These are phyloP conservation scores for Anarsia innoxiella DNA, from an alignment of 2,888 invertebrate genomes.

Conservation along the genomic window DNA sequence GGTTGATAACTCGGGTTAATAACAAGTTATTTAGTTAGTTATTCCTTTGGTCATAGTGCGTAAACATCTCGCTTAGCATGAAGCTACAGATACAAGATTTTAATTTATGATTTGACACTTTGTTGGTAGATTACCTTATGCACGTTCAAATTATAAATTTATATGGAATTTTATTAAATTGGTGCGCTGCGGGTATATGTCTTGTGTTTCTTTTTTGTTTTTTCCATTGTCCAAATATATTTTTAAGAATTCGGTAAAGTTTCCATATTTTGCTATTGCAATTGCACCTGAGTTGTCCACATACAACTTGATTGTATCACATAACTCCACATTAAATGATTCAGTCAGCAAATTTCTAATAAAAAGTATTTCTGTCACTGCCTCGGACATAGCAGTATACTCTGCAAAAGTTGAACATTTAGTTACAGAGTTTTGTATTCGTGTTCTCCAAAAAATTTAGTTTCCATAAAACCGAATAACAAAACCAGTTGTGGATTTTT, in stretches of 20 bases:
- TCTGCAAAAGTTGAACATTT: constrained; percentile 27
- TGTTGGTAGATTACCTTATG: no score
- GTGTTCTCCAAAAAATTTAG: constrained; percentile 31
- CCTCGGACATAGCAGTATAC: constrained; percentile 26
- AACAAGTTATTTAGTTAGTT: no score
- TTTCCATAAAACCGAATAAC: constrained; percentile 34
- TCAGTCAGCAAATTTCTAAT: constrained; percentile 19
- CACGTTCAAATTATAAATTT: no score
- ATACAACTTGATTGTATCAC: constrained; percentile 25
- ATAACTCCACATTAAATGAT: constrained; percentile 18
- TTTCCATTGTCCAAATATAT: no score
- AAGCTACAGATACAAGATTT: no score
- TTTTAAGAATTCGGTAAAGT: constrained; percentile 14
- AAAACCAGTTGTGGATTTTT: constrained; percentile 29
- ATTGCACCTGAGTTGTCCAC: constrained; percentile 27
- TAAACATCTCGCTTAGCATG: no score
- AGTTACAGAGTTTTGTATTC: constrained; percentile 30
- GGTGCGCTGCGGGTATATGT: no score
- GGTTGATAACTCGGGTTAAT: no score
- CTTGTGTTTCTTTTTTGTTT: no score
- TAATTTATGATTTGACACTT: no score
- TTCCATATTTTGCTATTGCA: constrained; percentile 15
- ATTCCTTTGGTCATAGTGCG: no score
- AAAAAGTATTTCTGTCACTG: constrained; percentile 23
- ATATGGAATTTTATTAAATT: no score